These are phyloP conservation scores for Noctua janthina DNA, from an alignment of 2,888 invertebrate species.

Conservation along the genomic window DNA sequence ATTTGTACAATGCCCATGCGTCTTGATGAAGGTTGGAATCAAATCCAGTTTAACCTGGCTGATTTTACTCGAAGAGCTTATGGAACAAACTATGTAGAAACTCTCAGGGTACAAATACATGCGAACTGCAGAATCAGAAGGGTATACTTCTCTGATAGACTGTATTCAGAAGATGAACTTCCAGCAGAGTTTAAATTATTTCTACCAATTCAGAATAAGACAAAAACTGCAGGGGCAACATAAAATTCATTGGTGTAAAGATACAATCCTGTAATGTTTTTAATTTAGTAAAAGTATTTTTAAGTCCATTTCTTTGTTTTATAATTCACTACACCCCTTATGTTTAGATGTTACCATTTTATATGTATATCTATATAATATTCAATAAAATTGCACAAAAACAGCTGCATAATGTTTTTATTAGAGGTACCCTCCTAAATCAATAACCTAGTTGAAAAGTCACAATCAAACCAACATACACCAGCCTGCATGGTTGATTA, in stretches of 20 bases:
- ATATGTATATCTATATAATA: constrained; percentile 28
- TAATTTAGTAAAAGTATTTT: constrained; percentile 80
- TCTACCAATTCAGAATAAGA: constrained; percentile 96
- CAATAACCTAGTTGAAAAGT: neutral
- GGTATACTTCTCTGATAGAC: constrained; percentile 96
- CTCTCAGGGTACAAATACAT: constrained; percentile 97
- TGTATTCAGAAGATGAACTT: constrained; percentile 98
- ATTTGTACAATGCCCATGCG: constrained; percentile 99
- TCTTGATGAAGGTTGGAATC: constrained; percentile 98
- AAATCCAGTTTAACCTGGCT: constrained; percentile 98
- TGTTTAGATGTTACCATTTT: constrained; percentile 59
- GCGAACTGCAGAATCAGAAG: constrained; percentile 98
- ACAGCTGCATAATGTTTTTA: constrained; percentile 18
- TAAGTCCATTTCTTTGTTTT: constrained; percentile 81
- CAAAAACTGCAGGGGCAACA: constrained; percentile 89
- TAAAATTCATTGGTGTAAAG: constrained; percentile 72
- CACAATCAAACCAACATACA: neutral
- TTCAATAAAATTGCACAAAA: constrained; percentile 54
- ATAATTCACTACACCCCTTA: constrained; percentile 66
- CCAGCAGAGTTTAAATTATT: constrained; percentile 99
- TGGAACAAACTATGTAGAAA: constrained; percentile 98
- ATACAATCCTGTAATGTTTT: constrained; percentile 63
- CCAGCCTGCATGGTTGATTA: neutral
- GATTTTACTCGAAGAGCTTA: constrained; percentile 98
- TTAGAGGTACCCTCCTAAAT: constrained; percentile 1